Evolutionary conservation across 2,113 vertebrate species (phyloP).

Genomic region (Girardinichthys multiradiatus): DNA sequence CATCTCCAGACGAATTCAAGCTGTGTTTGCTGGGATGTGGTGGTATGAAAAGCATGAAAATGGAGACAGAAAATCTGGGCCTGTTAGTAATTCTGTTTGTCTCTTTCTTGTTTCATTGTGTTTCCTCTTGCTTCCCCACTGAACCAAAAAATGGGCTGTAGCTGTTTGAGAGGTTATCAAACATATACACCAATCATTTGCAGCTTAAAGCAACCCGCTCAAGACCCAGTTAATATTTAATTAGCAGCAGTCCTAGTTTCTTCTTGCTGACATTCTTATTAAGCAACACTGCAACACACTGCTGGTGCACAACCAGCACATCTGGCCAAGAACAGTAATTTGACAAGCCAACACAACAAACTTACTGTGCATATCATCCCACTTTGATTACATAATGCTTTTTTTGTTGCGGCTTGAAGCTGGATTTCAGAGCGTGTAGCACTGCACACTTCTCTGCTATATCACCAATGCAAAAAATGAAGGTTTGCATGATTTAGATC

Average conservation of each 20-base stretch:
- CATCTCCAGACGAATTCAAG: slow-evolving; percentile 25
- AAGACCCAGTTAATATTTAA: slow-evolving; percentile 76
- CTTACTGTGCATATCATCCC: not conserved
- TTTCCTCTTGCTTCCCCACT: slow-evolving; percentile 21
- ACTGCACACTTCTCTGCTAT: slow-evolving; percentile 14
- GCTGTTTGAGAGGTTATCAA: slow-evolving; percentile 71
- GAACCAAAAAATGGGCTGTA: slow-evolving; percentile 40
- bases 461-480: slow-evolving; percentile 6
- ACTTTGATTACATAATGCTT: slow-evolving; percentile 4
- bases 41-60: slow-evolving; percentile 23
- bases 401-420: not conserved
- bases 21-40: slow-evolving; percentile 17
- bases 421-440: slow-evolving; percentile 12
- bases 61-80: slow-evolving; percentile 32
- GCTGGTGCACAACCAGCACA: slow-evolving; percentile 1
- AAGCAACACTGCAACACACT: slow-evolving; percentile 44
- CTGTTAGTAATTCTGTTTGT: slow-evolving; percentile 47
- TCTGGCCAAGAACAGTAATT: slow-evolving; percentile 30
- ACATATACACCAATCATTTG: slow-evolving; percentile 70
- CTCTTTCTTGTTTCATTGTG: slow-evolving; percentile 39
- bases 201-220: slow-evolving; percentile 69
- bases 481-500: slow-evolving; percentile 23
- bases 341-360: slow-evolving; percentile 22
- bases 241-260: slow-evolving; percentile 77
- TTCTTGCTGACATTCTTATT: slow-evolving; percentile 64